Percentiles rank a stretch among this genome's conserved stretches.
Evolutionary conservation across 2,888 invertebrate genomes (phyloP).

Genomic region (Oxycera nigricornis): DNA sequence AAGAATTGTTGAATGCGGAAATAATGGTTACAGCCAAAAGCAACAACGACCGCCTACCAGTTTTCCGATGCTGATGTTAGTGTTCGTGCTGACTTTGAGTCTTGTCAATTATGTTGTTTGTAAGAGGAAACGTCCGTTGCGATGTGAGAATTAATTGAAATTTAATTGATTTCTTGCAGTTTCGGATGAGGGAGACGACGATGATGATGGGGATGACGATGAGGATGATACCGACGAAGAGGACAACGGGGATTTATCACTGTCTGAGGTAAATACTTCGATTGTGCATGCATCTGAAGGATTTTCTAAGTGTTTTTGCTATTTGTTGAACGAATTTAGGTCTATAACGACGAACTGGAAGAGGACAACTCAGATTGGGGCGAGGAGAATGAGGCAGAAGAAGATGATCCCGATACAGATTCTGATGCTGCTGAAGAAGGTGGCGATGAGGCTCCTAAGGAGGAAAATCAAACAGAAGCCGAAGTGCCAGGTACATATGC

Average conservation of each 20-base stretch:
- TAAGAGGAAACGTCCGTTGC: constrained; percentile 53
- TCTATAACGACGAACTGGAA: constrained; percentile 65
- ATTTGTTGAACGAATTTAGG: constrained; percentile 47
- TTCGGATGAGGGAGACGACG: constrained; percentile 53
- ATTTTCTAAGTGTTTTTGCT: neutral
- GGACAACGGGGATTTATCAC: constrained; percentile 62
- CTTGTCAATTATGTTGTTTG: constrained; percentile 58
- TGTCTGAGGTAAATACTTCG: constrained; percentile 54
- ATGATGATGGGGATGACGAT: constrained; percentile 60
- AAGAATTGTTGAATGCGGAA: neutral
- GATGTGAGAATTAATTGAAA: constrained; percentile 50
- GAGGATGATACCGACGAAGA: constrained; percentile 66
- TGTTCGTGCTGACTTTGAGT: constrained; percentile 60
- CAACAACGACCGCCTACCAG: constrained; percentile 46
- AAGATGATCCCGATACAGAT: constrained; percentile 66
- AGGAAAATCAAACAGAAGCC: constrained; percentile 48
- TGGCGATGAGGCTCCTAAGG: constrained; percentile 48
- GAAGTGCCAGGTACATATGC: constrained; percentile 48
- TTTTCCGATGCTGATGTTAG: constrained; percentile 59
- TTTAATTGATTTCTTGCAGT: constrained; percentile 44
- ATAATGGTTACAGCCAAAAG: constrained; percentile 36
- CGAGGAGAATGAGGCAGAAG: constrained; percentile 64
- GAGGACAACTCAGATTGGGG: constrained; percentile 72
- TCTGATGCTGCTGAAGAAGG: constrained; percentile 63
- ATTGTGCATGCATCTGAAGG: neutral